Evolutionary conservation across 2,888 invertebrate genomes (phyloP).

Genomic region (Lasioglossum calceatum): DNA sequence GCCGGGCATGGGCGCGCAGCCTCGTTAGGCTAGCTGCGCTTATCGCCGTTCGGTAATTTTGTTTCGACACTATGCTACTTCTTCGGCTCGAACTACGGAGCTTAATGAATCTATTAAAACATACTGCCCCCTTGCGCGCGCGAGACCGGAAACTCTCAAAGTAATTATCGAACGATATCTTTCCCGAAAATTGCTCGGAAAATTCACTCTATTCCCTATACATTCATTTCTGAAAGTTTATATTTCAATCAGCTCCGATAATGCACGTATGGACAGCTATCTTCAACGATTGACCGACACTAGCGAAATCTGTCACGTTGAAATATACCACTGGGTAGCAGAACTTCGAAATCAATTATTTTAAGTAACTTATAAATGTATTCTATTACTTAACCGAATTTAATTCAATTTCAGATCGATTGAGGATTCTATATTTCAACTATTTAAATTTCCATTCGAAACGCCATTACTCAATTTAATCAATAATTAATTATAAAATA

Average conservation of each 20-base stretch:
- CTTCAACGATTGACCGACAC: background rate
- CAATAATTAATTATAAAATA: background rate
- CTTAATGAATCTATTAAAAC: constrained; percentile 3
- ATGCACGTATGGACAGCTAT: too few relatives aligned
- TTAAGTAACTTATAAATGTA: too few relatives aligned
- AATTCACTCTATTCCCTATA: too few relatives aligned
- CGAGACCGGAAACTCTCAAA: background rate
- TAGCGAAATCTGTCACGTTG: background rate
- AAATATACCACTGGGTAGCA: background rate
- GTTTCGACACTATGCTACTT: constrained; percentile 5
- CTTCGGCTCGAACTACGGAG: background rate
- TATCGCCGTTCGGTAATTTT: constrained; percentile 10
- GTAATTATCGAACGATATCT: background rate
- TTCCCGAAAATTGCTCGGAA: background rate
- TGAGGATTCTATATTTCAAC: background rate
- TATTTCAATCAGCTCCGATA: background rate
- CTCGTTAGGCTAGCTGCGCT: constrained; percentile 29
- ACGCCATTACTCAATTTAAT: background rate
- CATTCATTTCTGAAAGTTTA: background rate
- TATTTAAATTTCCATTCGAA: background rate
- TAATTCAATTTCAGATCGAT: background rate
- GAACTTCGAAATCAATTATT: too few relatives aligned
- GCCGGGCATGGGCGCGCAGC: background rate
- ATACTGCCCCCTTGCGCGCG: background rate
- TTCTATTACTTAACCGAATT: background rate